Percentiles rank a stretch among this genome's conserved stretches.
Conservation (phyloP, 2,797 vertebrate species). For the Crax fasciolata region DNA sequence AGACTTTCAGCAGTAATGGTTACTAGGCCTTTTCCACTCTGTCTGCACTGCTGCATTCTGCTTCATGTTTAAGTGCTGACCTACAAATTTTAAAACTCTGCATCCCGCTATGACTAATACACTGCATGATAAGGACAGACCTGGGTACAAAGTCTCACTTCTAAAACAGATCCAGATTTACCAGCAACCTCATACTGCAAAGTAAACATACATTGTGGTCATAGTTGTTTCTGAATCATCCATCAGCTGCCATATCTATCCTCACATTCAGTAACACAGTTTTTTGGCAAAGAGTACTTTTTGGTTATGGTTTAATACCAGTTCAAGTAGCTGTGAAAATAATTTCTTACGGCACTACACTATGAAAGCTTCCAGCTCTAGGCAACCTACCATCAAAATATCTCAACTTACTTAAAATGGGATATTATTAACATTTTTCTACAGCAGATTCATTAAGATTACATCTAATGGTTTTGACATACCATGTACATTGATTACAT, state of each 20-base stretch:
- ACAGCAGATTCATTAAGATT: not conserved
- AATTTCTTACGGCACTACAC: not conserved
- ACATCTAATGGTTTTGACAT: not conserved
- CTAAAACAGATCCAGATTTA: not conserved
- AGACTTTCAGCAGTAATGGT: not conserved
- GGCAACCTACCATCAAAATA: not conserved
- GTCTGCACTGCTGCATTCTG: not conserved
- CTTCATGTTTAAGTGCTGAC: not conserved
- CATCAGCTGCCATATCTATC: not conserved
- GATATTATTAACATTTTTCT: not conserved
- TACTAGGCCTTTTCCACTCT: not conserved
- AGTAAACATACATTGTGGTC: not conserved
- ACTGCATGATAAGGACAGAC: not conserved
- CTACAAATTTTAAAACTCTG: not conserved
- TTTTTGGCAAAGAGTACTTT: not conserved
- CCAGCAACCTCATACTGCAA: not conserved
- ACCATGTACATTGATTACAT: not conserved
- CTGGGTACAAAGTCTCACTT: slow-evolving; percentile 22
- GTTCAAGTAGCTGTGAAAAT: not conserved
- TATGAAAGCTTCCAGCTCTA: not conserved
- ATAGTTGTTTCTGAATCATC: not conserved
- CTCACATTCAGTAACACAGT: not conserved
- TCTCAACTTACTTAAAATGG: not conserved
- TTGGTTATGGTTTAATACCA: not conserved
- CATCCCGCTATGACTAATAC: not conserved